Conservation (phyloP, 2,113 vertebrate genomes). For the Poeciliopsis turrubarensis region DNA sequence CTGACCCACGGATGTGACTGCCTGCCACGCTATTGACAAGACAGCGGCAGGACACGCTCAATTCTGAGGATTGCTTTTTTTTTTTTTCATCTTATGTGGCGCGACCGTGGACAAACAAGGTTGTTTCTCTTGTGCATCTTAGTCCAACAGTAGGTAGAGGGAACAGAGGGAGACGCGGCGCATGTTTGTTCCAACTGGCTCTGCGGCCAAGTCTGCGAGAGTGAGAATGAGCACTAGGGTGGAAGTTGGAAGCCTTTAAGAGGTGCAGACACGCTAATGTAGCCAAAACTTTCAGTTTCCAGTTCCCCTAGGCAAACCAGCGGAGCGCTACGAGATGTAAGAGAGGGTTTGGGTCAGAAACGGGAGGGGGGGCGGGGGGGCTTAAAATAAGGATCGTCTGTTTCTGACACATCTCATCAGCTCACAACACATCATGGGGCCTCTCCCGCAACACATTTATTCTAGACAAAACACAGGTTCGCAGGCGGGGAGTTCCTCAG, state of each 20-base stretch:
- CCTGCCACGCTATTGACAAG: slow-evolving; percentile 77
- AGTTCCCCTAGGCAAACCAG: slow-evolving; percentile 49
- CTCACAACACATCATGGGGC: slow-evolving; percentile 56
- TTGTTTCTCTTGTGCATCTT: slow-evolving; percentile 77
- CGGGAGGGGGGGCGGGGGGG: slow-evolving; percentile 15
- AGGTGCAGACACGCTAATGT: slow-evolving; percentile 71
- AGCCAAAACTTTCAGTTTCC: slow-evolving; percentile 62
- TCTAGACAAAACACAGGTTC: slow-evolving; percentile 65
- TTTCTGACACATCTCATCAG: slow-evolving; percentile 77
- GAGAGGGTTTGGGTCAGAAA: slow-evolving; percentile 7
- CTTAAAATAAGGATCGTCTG: slow-evolving; percentile 74
- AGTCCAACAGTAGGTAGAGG: slow-evolving; percentile 48
- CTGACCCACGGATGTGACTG: slow-evolving; percentile 69
- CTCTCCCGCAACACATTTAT: slow-evolving; percentile 61
- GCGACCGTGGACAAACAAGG: slow-evolving; percentile 86
- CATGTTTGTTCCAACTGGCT: slow-evolving; percentile 30
- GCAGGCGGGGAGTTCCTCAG: slow-evolving; percentile 28
- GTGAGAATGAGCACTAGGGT: slow-evolving; percentile 64
- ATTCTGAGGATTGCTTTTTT: slow-evolving; percentile 57
- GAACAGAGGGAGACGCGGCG: slow-evolving; percentile 20
- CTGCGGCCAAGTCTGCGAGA: slow-evolving; percentile 50
- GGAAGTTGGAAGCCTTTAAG: slow-evolving; percentile 63
- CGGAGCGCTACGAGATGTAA: slow-evolving; percentile 35
- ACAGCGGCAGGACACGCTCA: slow-evolving; percentile 86
- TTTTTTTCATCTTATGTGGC: slow-evolving; percentile 68